phyloP scores from a whole-genome alignment of 2,113 vertebrate species.

The Sander lucioperca region DNA sequence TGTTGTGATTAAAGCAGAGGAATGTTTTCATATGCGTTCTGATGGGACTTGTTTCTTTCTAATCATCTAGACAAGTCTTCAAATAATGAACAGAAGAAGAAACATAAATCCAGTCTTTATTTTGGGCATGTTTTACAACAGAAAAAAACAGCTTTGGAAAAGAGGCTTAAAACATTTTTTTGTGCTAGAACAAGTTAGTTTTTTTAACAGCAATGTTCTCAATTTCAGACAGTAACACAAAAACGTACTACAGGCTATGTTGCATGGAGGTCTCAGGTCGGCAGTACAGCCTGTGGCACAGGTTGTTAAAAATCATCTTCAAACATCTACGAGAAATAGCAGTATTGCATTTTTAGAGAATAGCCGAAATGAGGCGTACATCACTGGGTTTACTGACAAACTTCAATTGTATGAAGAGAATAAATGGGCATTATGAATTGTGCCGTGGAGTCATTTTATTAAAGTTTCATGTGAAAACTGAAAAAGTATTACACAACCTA shows the following conservation, averaged over 20 bases:
- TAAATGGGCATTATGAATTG: neutral
- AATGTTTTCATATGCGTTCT: neutral
- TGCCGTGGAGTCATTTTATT: neutral
- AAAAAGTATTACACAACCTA: constrained; percentile 19
- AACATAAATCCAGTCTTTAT: constrained; percentile 70
- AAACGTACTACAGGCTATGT: neutral
- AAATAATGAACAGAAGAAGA: neutral
- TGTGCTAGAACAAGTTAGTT: constrained; percentile 1
- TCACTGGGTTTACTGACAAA: constrained; percentile 8
- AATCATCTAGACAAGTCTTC: neutral
- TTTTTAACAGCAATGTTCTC: constrained; percentile 27
- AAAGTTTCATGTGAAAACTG: constrained; percentile 6
- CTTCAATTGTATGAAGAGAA: constrained; percentile 23
- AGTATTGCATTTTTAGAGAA: constrained; percentile 52
- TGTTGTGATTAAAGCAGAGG: constrained; percentile 26
- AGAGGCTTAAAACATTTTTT: constrained; percentile 20
- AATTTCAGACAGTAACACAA: constrained; percentile 1
- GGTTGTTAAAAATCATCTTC: constrained; percentile 46
- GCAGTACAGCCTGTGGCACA: neutral
- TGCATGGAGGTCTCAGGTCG: neutral
- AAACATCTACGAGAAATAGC: constrained; percentile 27
- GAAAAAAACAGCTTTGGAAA: constrained; percentile 43
- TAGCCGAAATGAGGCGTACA: neutral
- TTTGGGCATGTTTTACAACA: constrained; percentile 34
- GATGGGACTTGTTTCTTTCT: neutral